Evolutionary conservation across 2,797 vertebrate genomes (phyloP).

Genomic region (Xenops minutus): DNA sequence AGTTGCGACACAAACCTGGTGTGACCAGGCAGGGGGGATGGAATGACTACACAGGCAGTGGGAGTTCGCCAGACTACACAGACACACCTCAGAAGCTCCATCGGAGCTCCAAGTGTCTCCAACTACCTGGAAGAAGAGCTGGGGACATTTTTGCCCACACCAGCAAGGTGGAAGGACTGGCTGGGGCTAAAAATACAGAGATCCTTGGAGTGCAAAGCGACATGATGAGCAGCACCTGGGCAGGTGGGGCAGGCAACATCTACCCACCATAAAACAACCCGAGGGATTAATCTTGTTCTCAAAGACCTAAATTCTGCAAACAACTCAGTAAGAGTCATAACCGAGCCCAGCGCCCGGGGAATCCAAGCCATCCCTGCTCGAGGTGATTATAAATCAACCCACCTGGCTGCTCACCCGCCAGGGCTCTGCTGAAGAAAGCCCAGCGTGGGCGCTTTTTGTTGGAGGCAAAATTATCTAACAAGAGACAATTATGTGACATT

Average conservation of each 20-base stretch:
- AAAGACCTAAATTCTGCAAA: not conserved
- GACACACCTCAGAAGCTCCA: not conserved
- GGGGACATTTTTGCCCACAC: not conserved
- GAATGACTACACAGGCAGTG: accelerated
- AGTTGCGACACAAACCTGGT: not conserved
- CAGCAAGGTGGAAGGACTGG: not conserved
- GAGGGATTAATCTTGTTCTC: not conserved
- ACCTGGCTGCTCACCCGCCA: not conserved
- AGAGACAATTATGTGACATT: slow-evolving; percentile 36
- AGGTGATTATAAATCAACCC: not conserved
- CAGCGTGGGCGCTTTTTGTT: not conserved
- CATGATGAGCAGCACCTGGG: accelerated
- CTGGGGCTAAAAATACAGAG: not conserved
- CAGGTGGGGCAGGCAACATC: accelerated
- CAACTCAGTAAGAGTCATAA: not conserved
- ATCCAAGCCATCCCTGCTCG: accelerated
- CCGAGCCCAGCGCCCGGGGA: not conserved
- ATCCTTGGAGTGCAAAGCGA: accelerated
- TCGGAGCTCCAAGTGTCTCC: not conserved
- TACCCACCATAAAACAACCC: not conserved
- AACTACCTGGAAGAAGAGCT: not conserved
- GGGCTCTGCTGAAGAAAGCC: not conserved
- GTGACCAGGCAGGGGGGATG: accelerated
- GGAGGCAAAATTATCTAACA: slow-evolving; percentile 12
- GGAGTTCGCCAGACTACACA: not conserved